Conservation (phyloP, 2,113 vertebrate species). For the Grus americana region DNA sequence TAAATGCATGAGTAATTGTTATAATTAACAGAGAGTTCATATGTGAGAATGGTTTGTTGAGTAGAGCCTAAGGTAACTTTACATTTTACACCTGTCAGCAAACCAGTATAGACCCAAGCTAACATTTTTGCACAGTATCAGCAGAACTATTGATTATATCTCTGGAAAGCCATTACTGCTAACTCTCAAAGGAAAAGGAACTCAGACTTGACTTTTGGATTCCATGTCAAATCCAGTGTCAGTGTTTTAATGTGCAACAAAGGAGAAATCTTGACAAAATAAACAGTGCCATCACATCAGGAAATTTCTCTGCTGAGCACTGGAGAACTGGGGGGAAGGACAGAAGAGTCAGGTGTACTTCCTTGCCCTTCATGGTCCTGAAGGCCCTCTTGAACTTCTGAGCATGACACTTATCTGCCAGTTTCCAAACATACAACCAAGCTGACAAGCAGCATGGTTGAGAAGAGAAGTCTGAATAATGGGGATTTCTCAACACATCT, state of each 20-base stretch:
- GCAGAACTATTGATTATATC: not conserved
- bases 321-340: not conserved
- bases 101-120: not conserved
- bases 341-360: not conserved
- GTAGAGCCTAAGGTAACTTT: not conserved
- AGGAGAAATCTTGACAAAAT: not conserved
- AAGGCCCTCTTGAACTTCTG: not conserved
- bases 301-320: not conserved
- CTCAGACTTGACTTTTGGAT: not conserved
- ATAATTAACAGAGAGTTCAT: not conserved
- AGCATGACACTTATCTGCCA: not conserved
- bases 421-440: not conserved
- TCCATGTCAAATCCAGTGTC: not conserved
- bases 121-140: not conserved
- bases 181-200: not conserved
- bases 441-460: not conserved
- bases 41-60: not conserved
- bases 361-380: not conserved
- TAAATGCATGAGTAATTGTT: not conserved
- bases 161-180: not conserved
- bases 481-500: not conserved
- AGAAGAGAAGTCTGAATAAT: not conserved
- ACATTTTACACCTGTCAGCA: not conserved
- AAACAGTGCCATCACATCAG: not conserved
- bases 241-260: not conserved